Conservation (phyloP, 2,113 vertebrate species). For the Xiphophorus couchianus region DNA sequence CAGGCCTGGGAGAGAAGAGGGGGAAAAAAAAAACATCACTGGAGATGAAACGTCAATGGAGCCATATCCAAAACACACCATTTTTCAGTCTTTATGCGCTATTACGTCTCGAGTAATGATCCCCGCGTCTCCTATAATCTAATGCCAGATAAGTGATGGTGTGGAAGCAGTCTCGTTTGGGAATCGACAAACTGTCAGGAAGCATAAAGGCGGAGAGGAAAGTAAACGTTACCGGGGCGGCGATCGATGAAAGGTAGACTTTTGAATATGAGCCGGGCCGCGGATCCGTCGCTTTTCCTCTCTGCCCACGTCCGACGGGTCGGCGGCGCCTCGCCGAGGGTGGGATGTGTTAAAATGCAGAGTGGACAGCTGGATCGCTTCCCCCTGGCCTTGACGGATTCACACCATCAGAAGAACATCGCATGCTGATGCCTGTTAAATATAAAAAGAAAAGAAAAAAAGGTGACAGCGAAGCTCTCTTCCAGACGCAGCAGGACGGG, state of each 20-base stretch:
- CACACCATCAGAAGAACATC: conserved; percentile 69
- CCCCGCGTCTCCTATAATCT: conserved; percentile 61
- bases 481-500: conserved; percentile 27
- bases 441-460: conserved; percentile 9
- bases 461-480: conserved; percentile 41
- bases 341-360: background rate
- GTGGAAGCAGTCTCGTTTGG: conserved; percentile 52
- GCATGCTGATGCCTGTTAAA: conserved; percentile 33
- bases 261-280: conserved; percentile 39
- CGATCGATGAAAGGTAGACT: conserved; percentile 70
- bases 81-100: conserved; percentile 63
- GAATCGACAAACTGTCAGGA: conserved; percentile 65
- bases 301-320: background rate
- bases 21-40: conserved; percentile 26
- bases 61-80: conserved; percentile 61
- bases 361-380: conserved; percentile 69
- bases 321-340: conserved; percentile 8
- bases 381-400: conserved; percentile 50
- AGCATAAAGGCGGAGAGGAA: conserved; percentile 46
- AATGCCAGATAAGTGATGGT: conserved; percentile 66
- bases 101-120: conserved; percentile 68
- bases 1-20: conserved; percentile 15
- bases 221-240: conserved; percentile 61
- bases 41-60: conserved; percentile 60
- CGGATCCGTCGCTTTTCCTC: conserved; percentile 46